Percentiles rank a stretch among this genome's conserved stretches.
These are phyloP conservation scores for Meliscaeva auricollis DNA, from an alignment of 2,888 invertebrate genomes.

Conservation along the genomic window DNA sequence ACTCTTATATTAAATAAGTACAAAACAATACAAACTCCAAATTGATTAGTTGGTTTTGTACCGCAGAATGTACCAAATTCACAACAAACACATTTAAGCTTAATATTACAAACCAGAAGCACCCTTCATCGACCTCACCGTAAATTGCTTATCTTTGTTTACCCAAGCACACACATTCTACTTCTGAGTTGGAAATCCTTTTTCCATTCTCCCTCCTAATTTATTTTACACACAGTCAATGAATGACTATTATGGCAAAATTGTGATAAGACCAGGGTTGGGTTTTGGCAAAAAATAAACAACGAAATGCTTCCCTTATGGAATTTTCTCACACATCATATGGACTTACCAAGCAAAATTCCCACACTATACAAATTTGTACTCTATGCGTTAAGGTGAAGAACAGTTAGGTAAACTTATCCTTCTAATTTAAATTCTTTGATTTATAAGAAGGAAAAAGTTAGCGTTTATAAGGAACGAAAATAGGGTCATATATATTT, in stretches of 20 bases:
- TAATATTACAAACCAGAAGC: neutral
- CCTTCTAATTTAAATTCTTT: conserved; percentile 3
- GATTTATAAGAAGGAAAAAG: conserved; percentile 39
- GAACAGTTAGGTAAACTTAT: too few species aligned
- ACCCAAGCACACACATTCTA: conserved; percentile 56
- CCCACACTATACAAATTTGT: conserved; percentile 26
- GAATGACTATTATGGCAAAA: conserved; percentile 34
- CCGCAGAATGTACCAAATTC: neutral
- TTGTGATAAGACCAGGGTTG: conserved; percentile 34
- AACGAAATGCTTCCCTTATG: conserved; percentile 37
- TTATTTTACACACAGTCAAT: conserved; percentile 35
- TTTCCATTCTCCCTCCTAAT: neutral
- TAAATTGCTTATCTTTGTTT: conserved; percentile 55
- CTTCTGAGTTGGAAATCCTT: neutral
- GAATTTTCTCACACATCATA: conserved; percentile 54
- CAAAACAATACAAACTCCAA: neutral
- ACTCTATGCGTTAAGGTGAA: neutral
- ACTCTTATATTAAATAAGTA: too few species aligned
- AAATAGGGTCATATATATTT: neutral
- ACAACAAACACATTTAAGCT: neutral
- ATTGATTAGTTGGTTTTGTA: neutral
- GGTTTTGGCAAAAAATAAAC: conserved; percentile 15
- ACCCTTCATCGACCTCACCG: neutral
- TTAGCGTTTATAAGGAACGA: conserved; percentile 15
- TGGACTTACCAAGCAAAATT: conserved; percentile 33